A percentile compares a stretch with the other conserved stretches of the same genome.
Conservation (phyloP, 53 echinoderm and acorn worm genomes). For the Stichopus horrens region DNA sequence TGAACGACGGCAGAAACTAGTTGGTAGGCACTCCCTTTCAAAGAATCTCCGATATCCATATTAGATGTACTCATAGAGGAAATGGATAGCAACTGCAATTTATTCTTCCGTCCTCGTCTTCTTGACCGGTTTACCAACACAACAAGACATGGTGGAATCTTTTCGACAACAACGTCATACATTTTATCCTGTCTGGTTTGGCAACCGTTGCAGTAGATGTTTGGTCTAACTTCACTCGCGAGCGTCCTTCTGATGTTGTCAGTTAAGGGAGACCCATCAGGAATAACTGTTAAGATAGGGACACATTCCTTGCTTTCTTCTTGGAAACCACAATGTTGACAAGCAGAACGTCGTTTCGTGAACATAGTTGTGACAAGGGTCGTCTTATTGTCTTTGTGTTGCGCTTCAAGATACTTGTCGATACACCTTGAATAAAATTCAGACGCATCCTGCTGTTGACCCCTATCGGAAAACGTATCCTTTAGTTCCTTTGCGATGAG, state of each 20-base stretch:
- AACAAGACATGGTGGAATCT: conserved; percentile 4
- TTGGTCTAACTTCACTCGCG: background rate
- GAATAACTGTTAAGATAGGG: background rate
- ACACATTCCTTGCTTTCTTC: background rate
- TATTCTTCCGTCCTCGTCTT: background rate
- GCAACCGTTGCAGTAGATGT: background rate
- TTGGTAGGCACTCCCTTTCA: background rate
- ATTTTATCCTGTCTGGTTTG: background rate
- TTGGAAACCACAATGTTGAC: background rate
- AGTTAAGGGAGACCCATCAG: background rate
- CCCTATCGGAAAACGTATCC: background rate
- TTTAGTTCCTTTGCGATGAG: background rate
- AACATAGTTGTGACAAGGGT: background rate
- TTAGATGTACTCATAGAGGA: background rate
- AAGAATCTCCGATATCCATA: background rate
- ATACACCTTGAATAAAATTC: background rate
- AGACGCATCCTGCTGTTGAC: background rate
- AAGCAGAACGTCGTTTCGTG: background rate
- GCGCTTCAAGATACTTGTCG: background rate
- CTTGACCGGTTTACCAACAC: background rate
- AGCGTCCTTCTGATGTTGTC: conserved; percentile 1
- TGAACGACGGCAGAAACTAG: conserved; percentile 17
- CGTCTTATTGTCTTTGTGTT: background rate
- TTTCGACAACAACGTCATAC: background rate
- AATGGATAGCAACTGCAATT: background rate